These are phyloP conservation scores for Melanargia galathea DNA, from an alignment of 2,888 invertebrate genomes.

Conservation along the genomic window DNA sequence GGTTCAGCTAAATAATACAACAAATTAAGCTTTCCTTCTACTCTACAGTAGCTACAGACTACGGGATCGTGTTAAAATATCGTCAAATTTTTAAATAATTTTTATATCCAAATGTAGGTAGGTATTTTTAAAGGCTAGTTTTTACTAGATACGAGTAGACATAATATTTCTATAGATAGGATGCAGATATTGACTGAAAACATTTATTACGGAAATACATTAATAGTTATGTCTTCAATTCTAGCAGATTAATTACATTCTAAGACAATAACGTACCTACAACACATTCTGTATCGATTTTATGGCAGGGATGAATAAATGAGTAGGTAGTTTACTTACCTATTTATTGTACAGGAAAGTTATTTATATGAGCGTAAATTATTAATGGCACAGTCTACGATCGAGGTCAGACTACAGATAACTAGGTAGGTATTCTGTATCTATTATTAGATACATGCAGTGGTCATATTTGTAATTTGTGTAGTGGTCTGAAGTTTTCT, in stretches of 20 bases:
- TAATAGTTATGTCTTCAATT: no score
- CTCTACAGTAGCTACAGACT: background rate
- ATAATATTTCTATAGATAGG: no score
- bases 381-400: background rate
- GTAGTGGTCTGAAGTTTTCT: no score
- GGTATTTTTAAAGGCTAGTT: no score
- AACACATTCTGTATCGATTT: constrained; percentile 20
- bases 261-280: background rate
- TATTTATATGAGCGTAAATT: background rate
- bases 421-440: background rate
- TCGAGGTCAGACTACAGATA: background rate
- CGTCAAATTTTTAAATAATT: no score
- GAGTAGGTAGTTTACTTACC: constrained; percentile 7
- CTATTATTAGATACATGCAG: no score
- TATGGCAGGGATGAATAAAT: constrained; percentile 16
- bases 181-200: no score
- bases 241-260: constrained; percentile 2
- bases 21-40: constrained; percentile 21
- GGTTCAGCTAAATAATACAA: constrained; percentile 25
- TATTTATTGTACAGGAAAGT: constrained; percentile 5
- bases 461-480: no score
- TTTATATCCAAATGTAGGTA: no score
- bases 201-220: no score
- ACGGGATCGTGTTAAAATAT: no score
- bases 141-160: no score